Base-by-base conservation (phyloP, 2,113 vertebrate species). In the Apus apus region DNA sequence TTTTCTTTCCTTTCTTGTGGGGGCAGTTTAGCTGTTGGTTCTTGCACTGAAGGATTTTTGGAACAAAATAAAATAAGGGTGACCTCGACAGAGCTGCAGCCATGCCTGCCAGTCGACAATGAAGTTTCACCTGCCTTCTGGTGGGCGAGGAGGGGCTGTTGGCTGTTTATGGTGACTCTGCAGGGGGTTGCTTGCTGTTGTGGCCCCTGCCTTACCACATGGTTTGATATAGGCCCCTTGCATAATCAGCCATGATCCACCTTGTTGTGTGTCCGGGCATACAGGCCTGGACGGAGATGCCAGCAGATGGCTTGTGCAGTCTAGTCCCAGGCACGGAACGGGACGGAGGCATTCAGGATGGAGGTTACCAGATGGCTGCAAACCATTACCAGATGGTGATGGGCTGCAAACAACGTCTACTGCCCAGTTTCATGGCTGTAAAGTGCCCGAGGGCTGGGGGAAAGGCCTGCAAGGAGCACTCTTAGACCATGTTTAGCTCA, bases 171-270 rank as follows among this genome's bases (percentile, higher is more conserved):
- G 56, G 54, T 0, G 3, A 11, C 17, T 15, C 75, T 76, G 38
- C 34, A 48, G 22, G 16, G 16, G 7, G 1, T 2, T 75, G 43
- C 36, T 45, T 45, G 25, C 45, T 90, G 15, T 7, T 15, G 4
- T 19, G 43, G 17, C 11, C 8, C 40, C 34, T 56, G 34, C 26
- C 13, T 43, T 43, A 4, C 9, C n/a, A 2, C 4, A 5, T 1
- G 30, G 54, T 6, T 68, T 50, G 54, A 11, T 14, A 20, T 30
- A 36, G 8, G 27, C 3, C 7, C 48, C 18, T 53, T 29, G 32
- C 17, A 29, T 0, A 0, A 23, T 29, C 50, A 73, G 68, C n/a
- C 22, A 13, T 4, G 1, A 15, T 3, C 26, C 2, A 2, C 43
- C 9, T 45, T 43, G 5, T 3, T 7, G 9, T 38, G 53, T 26